Percentiles rank a stretch among this genome's conserved stretches.
phyloP scores from a whole-genome alignment of 2,888 invertebrate genomes.

The Cephus runcator region DNA sequence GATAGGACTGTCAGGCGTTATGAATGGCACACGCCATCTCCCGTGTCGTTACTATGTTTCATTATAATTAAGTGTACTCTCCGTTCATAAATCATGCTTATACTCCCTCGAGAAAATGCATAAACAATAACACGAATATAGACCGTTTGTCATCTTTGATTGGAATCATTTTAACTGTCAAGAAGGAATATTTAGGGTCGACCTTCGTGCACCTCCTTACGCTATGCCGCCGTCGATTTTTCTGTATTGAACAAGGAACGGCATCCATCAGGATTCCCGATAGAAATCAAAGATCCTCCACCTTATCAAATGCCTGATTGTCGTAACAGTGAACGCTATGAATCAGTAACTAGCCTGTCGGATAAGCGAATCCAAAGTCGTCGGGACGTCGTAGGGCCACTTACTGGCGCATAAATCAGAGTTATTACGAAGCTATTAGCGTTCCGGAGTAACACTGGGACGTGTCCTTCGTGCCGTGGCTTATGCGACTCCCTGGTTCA shows the following conservation, averaged over 20 bases:
- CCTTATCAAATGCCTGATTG: neutral
- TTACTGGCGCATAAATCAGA: slow-evolving; percentile 60
- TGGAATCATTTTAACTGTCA: neutral
- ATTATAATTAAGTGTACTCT: slow-evolving; percentile 43
- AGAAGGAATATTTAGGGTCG: neutral
- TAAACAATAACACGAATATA: slow-evolving; percentile 25
- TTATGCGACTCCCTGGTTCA: slow-evolving; percentile 28
- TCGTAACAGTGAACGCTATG: neutral
- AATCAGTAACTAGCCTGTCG: neutral
- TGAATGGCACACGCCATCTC: slow-evolving; percentile 44
- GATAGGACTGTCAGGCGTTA: slow-evolving; percentile 37
- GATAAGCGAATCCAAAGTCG: neutral
- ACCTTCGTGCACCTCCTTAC: neutral
- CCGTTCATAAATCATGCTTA: slow-evolving; percentile 43
- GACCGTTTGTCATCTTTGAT: neutral
- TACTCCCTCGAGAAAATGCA: slow-evolving; percentile 37
- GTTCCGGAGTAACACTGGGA: slow-evolving; percentile 57
- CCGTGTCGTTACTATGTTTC: slow-evolving; percentile 47
- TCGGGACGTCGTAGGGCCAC: slow-evolving; percentile 39
- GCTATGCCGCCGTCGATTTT: neutral
- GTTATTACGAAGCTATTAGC: slow-evolving; percentile 61
- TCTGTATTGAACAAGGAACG: neutral
- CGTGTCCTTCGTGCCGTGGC: slow-evolving; percentile 49
- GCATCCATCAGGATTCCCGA: neutral
- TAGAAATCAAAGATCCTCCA: neutral